phyloP scores from a whole-genome alignment of 2,888 invertebrate genomes.

The Endotricha flammealis region DNA sequence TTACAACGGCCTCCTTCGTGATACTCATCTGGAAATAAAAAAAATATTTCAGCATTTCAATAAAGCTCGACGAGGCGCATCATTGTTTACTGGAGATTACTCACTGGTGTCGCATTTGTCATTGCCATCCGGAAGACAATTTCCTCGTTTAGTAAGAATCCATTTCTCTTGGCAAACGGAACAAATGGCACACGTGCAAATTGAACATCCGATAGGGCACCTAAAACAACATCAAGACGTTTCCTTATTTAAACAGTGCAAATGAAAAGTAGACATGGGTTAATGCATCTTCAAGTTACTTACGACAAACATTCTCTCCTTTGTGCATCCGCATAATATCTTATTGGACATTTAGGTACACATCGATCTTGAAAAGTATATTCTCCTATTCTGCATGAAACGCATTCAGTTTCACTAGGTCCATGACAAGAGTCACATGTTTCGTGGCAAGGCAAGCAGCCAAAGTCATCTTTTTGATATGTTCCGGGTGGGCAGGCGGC shows the following conservation, averaged over 20 bases:
- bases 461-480: conserved; percentile 91
- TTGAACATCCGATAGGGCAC: conserved; percentile 87
- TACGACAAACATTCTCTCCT: conserved; percentile 85
- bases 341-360: conserved; percentile 83
- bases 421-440: conserved; percentile 90
- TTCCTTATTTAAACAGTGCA: conserved; percentile 11
- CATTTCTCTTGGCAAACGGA: conserved; percentile 86
- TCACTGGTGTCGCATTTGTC: conserved; percentile 86
- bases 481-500: conserved; percentile 90
- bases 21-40: conserved; percentile 81
- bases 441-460: conserved; percentile 87
- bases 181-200: conserved; percentile 85
- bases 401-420: conserved; percentile 86
- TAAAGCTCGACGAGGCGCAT: conserved; percentile 24
- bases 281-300: conserved; percentile 34
- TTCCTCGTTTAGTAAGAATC: conserved; percentile 84
- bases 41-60: conserved; percentile 29
- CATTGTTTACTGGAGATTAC: conserved; percentile 42
- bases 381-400: conserved; percentile 85
- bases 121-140: conserved; percentile 85
- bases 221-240: conserved; percentile 38
- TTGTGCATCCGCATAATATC: conserved; percentile 86
- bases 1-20: conserved; percentile 86
- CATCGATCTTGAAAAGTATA: conserved; percentile 86
- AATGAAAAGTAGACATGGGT: conserved; percentile 19